Conservation (phyloP, 2,113 vertebrate genomes). For the Microcebus jonahi region DNA sequence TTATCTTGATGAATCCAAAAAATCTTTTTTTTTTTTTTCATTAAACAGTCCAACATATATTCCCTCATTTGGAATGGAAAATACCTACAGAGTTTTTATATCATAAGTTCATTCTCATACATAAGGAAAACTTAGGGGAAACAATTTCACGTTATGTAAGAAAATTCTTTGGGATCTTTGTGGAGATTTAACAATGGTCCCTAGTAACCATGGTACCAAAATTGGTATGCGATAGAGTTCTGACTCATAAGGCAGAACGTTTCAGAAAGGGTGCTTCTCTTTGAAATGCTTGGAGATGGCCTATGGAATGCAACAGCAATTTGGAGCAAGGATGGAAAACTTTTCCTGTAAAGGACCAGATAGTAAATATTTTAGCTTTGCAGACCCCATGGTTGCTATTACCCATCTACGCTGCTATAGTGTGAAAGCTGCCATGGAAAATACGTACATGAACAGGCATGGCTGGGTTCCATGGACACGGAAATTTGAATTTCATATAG, state of each 20-base stretch:
- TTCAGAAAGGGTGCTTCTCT: background rate
- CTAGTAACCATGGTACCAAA: background rate
- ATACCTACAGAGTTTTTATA: background rate
- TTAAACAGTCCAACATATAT: background rate
- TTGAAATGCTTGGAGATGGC: background rate
- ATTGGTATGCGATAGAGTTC: background rate
- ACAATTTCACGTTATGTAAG: background rate
- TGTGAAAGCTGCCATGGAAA: background rate
- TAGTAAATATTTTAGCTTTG: background rate
- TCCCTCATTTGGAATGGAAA: slow-evolving; percentile 4
- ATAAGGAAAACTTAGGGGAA: background rate
- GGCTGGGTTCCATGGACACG: background rate
- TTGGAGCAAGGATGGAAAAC: background rate
- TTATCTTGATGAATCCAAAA: background rate
- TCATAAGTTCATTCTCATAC: background rate
- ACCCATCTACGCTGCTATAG: background rate
- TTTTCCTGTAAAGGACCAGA: background rate
- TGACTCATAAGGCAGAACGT: background rate
- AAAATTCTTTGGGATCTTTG: background rate
- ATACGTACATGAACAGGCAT: background rate
- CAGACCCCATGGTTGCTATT: background rate
- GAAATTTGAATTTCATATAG: slow-evolving; percentile 13
- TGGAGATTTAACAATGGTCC: background rate
- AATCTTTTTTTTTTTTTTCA: background rate
- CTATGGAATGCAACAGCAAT: background rate